Conservation (phyloP, 2,797 vertebrate species). For the Champsocephalus esox region DNA sequence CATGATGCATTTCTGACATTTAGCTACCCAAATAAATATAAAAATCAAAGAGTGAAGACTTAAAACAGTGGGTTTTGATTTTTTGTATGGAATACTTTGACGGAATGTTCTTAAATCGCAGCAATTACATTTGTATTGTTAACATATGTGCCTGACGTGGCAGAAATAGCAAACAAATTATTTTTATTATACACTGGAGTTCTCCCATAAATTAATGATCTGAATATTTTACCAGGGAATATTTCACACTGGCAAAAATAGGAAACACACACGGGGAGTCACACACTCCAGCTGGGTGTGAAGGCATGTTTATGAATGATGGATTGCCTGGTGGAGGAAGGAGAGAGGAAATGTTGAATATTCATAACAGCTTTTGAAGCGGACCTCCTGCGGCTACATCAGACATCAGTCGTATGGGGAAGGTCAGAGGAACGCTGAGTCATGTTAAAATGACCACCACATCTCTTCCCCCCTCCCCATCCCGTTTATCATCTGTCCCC, state of each 20-base stretch:
- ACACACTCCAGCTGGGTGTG: slow-evolving; percentile 36
- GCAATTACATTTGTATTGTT: too few species aligned
- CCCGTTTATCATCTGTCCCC: neutral
- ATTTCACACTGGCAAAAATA: slow-evolving; percentile 29
- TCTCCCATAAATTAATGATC: neutral
- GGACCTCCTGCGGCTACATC: slow-evolving; percentile 54
- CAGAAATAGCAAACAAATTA: neutral
- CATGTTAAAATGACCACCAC: slow-evolving; percentile 56
- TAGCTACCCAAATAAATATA: neutral
- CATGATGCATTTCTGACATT: neutral
- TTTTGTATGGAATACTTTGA: neutral
- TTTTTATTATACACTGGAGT: neutral
- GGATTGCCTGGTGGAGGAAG: slow-evolving; percentile 56
- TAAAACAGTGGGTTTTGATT: neutral
- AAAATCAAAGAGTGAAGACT: neutral
- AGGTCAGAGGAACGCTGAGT: slow-evolving; percentile 73
- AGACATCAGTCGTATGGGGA: slow-evolving; percentile 57
- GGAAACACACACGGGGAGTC: neutral
- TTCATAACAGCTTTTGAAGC: slow-evolving; percentile 65
- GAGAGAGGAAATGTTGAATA: slow-evolving; percentile 64
- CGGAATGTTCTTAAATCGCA: too few species aligned
- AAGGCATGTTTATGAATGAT: slow-evolving; percentile 69
- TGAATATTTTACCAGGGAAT: slow-evolving; percentile 9
- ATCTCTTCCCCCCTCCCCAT: neutral
- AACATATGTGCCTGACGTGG: too few species aligned